Evolutionary conservation across 2,113 vertebrate genomes (phyloP), one percentile per base, ranked within the genome.

Genomic region (Saccopteryx leptura): DNA sequence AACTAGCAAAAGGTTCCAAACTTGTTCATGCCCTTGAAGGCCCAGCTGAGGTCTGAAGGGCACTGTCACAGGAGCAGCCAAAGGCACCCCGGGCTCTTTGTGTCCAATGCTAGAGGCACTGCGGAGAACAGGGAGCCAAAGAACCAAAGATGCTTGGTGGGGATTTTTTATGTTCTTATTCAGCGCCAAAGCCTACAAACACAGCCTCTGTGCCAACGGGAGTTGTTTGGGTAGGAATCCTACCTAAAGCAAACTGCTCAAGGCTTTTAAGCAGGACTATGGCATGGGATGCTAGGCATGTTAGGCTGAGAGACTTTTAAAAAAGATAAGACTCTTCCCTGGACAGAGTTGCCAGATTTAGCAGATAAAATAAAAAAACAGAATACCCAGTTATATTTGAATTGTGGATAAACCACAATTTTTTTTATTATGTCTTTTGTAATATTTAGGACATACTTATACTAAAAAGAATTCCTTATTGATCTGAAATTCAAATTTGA

Each of bases 11-110:
- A 83, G 94, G 75, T 93, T 93, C 94, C 81, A 56, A 54, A 93
- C 84, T 52, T 54, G 23, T 81, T 93, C 18, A 58, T 95, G 90
- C 75, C 97, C 95, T 98, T 96, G 91, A 87, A 91, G 96, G 94
- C 92, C 94, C 79, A 28, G 11, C 50, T 17, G 88, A 94, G 94
- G 76, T 93, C 93, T 83, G 75, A 96, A 33, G 63, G 96, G 79
- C 9, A 1, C 69, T 58, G 72, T 71, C 90, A 31, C 60, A 50
- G 85, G 82, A 93, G 75, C 91, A 88, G 65, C 85, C 4, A 5
- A 76, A 83, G 93, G 92, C 80, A 75, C 92, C 81, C 83, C 63
- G 39, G 72, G 33, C 80, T 91, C 72, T 75, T 72, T 82, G 24
- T 80, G 93, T 92, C 81, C 54, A 63, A 17, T 54, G 33, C 39